A percentile compares a stretch with the other conserved stretches of the same genome.
Evolutionary conservation across 2,888 invertebrate genomes (phyloP).

Genomic region (Lamellibrachia satsuma): DNA sequence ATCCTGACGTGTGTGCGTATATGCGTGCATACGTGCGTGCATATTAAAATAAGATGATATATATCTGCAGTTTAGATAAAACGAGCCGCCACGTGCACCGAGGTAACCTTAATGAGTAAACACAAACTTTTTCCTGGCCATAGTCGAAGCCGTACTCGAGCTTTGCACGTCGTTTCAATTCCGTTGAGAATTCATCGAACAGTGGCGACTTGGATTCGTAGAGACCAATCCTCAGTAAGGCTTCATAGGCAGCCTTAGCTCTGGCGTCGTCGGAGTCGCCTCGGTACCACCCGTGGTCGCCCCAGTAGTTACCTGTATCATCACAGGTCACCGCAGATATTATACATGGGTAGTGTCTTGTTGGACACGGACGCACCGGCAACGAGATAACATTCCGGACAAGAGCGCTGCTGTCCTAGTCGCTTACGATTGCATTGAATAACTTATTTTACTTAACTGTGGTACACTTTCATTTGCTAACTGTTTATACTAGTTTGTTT

Average conservation of each 20-base stretch:
- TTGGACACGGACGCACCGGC: too few relatives aligned
- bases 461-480: too few relatives aligned
- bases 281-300: conserved; percentile 34
- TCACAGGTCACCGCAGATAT: neutral
- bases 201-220: conserved; percentile 74
- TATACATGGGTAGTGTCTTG: neutral
- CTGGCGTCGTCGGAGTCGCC: conserved; percentile 41
- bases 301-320: conserved; percentile 37
- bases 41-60: neutral
- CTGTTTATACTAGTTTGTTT: too few relatives aligned
- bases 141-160: conserved; percentile 62
- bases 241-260: conserved; percentile 85
- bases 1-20: neutral
- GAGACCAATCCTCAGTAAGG: conserved; percentile 87
- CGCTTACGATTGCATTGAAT: too few relatives aligned
- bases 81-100: too few relatives aligned
- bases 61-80: neutral
- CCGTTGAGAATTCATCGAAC: conserved; percentile 79
- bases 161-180: conserved; percentile 69
- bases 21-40: neutral
- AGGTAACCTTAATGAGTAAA: neutral
- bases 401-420: too few relatives aligned
- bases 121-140: conserved; percentile 53
- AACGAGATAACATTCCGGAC: too few relatives aligned
- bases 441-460: too few relatives aligned